Base-by-base conservation (phyloP, 2,113 vertebrate genomes). In the Myotis lucifugus region DNA sequence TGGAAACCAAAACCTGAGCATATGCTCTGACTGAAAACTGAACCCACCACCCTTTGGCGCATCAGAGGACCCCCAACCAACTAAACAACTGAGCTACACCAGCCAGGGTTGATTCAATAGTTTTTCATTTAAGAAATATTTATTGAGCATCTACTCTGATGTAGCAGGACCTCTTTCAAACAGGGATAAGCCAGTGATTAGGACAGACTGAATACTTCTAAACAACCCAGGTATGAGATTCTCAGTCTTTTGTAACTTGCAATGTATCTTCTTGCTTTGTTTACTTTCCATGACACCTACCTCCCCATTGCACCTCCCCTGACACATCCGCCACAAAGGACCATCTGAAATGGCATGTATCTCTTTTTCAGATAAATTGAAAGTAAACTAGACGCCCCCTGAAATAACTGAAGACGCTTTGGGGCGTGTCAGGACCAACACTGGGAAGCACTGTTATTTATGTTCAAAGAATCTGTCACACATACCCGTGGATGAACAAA, bases 401-500 rank as follows among this genome's bases (percentile, higher is more conserved):
- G 19, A 86, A 91, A 76, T 93, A 94, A 96, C 91, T 56, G 64
- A 94, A 83, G 64, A 85, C 56, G 79, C n/a, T 64, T 94, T 74
- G 54, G 37, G 56, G 64, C 79, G 59, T 94, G 95, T 78, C 78
- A 89, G 89, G 56, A 94, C 85, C 59, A 72, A 59, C 6, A 1
- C 77, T 85, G 29, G 13, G 32, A 90, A 92, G 67, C 61, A 61
- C 37, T 88, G 17, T 85, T 93, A 92, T 13, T 95, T 89, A 95
- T 83, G 85, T 96, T 97, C 96, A 93, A 79, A 95, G 77, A 90
- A 52, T 52, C 67, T 70, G 42, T 66, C 92, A 83, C 66, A 84
- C n/a, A 81, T 34, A 90, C 72, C 37, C 72, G 15, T 27, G 13
- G 67, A 94, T 87, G 72, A 88, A 95, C 85, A 93, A 96, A 95